Base-by-base conservation (phyloP, 2,888 invertebrate species). In the Limnephilus rhombicus region DNA sequence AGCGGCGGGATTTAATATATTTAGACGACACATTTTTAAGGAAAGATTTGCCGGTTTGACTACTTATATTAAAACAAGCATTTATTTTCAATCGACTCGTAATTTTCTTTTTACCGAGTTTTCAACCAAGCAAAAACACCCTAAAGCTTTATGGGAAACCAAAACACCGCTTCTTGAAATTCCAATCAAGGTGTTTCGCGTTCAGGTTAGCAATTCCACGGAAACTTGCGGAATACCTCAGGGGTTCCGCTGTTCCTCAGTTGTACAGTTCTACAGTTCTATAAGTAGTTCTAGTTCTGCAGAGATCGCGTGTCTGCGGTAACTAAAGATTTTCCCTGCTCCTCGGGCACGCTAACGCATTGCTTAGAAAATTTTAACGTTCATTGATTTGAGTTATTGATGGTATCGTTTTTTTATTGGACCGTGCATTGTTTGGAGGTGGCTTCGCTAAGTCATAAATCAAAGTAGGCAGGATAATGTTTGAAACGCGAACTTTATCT, bases 331-430 rank as follows among this genome's bases (percentile, higher is more conserved):
- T 68, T 24, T n/a, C n/a, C 68, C n/a, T 1, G 68, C 12, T 34
- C 24, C 34, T 41, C 82, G 85, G 85, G 85, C 86, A 37, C 85
- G 85, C 45, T n/a, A 86, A 45, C 41, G 37, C 45, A n/a, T 29
- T 31, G 68, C 53, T 53, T 53, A 15, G 53, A 31, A 68, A 68
- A 49, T 37, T 18, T 15, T 2, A 88, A 68, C 49, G 34, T 12
- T 88, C 88, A 88, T 88, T 88, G 53, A 88, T 88, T 88, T 31
- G 53, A 31, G 68, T 68, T 68, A 68, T 88, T 88, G 88, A 88
- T 88, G 53, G 29, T 68, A 88, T 53, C 53, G 88, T 68, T 29
- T 24, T 53, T 68, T 88, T 88, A 68, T 68, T 88, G 29, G 31
- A 37, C 31, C 18, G 88, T 37, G 15, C 34, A 88, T 88, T 88